Evolutionary conservation across 2,797 vertebrate genomes (phyloP).

Genomic region (Potorous gilbertii): DNA sequence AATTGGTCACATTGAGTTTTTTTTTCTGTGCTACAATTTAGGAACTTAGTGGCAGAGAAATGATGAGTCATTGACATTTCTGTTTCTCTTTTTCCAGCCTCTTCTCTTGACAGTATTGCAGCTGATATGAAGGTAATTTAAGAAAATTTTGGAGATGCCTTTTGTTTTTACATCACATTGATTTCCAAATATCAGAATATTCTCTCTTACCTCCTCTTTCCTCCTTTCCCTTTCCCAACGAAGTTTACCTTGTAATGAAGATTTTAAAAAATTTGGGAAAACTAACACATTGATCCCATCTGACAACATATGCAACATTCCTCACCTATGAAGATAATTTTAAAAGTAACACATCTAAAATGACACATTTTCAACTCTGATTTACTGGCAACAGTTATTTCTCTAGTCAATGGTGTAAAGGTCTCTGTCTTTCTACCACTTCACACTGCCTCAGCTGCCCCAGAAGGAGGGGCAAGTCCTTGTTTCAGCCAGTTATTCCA

Average conservation of each 20-base stretch:
- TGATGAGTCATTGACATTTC: constrained; percentile 49
- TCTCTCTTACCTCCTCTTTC: neutral
- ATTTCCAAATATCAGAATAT: neutral
- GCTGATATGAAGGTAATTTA: constrained; percentile 75
- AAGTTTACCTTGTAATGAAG: neutral
- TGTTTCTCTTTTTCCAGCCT: constrained; percentile 78
- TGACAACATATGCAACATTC: neutral
- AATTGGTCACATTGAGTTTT: constrained; percentile 19
- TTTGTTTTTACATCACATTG: neutral
- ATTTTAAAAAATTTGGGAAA: neutral
- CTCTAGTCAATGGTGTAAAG: neutral
- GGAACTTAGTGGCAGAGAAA: constrained; percentile 32
- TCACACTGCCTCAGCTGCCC: neutral
- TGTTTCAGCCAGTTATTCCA: neutral
- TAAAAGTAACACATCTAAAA: constrained; percentile 61
- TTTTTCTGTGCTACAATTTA: constrained; percentile 30
- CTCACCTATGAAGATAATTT: constrained; percentile 73
- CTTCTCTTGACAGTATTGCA: constrained; percentile 77
- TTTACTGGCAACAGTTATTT: constrained; percentile 13
- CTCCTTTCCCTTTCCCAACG: neutral
- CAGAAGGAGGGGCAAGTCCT: neutral
- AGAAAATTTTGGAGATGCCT: neutral
- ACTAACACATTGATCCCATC: neutral
- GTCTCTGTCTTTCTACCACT: neutral
- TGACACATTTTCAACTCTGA: constrained; percentile 27